Conservation (phyloP, 2,888 invertebrate genomes). For the Invenusta paracnida region DNA sequence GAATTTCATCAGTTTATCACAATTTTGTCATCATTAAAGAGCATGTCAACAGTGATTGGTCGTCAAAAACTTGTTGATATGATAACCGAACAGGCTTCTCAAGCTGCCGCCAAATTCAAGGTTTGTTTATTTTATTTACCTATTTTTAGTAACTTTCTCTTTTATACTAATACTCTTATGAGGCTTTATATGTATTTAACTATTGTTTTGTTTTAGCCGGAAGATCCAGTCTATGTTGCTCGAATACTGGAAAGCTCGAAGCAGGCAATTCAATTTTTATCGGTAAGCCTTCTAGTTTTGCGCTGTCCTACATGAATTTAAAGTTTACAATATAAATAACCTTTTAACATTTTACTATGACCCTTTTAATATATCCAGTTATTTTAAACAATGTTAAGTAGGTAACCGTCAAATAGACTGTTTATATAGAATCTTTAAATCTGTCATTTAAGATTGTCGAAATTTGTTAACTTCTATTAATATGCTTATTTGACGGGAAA, state of each 20-base stretch:
- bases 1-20: constrained; percentile 86
- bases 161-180: too few relatives aligned
- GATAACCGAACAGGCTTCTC: constrained; percentile 73
- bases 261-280: constrained; percentile 79
- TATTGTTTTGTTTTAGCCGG: constrained; percentile 49
- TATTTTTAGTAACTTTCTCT: background rate
- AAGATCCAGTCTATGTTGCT: constrained; percentile 64
- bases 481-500: too few relatives aligned
- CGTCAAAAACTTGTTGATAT: constrained; percentile 81
- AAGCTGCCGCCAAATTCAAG: constrained; percentile 68
- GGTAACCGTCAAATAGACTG: too few relatives aligned
- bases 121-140: constrained; percentile 49
- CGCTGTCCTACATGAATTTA: too few relatives aligned
- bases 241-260: constrained; percentile 78
- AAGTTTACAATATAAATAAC: too few relatives aligned
- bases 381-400: too few relatives aligned
- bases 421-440: too few relatives aligned
- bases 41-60: constrained; percentile 75
- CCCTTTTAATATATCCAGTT: too few relatives aligned
- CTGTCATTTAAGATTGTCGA: too few relatives aligned
- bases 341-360: too few relatives aligned
- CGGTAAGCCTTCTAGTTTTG: too few relatives aligned
- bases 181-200: background rate
- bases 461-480: too few relatives aligned
- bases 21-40: constrained; percentile 73